Base-by-base conservation (phyloP, 2,113 vertebrate species). In the Pelusios castaneus region DNA sequence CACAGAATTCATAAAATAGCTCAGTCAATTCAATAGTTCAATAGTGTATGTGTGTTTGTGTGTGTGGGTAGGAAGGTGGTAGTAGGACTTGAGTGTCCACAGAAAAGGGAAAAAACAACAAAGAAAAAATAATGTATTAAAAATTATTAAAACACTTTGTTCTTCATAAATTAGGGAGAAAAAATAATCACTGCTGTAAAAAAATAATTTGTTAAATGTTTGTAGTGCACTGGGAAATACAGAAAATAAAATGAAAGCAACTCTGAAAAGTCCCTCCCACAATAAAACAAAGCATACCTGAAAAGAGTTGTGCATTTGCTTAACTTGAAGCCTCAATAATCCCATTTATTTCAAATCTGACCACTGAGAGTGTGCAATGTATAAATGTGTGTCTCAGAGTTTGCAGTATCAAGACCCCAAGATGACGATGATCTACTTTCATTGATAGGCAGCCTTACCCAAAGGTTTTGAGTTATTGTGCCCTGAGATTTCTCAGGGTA, bases 1-100 rank as follows among this genome's bases (percentile, higher is more conserved):
- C 43, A 90, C 45, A 55, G 87, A 88, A 90, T 58, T 92, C 51
- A 91, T 92, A 77, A 88, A 77, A 56, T 55, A 91, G 63, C 81
- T 73, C 93, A 84, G 83, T 89, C 43, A 94, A 34, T 12, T 94
- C 1, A 0, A 29, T 85, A 9, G 14, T 85, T 87, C 16, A 85
- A 92, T 12, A 89, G 70, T 60, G 45, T 1, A 6, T 63, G 25
- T 45, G 85, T 87, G 55, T 92, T 70, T 87, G n/a, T 6, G 25
- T 89, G 70, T 94, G 22, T 27, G 94, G 82, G 85, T 8, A 10
- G 10, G 47, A 47, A 10, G 10, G 47, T 8, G 47, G 10, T 6
- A 47, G 47, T 80, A 56, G 88, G 80, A 25, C 11, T 92, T 34
- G 7, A 81, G 10, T 56, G 41, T 84, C 0, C 0, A 16, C 41